Base-by-base conservation (phyloP, 1,140 invertebrate species). In the Parasteatoda tepidariorum region DNA sequence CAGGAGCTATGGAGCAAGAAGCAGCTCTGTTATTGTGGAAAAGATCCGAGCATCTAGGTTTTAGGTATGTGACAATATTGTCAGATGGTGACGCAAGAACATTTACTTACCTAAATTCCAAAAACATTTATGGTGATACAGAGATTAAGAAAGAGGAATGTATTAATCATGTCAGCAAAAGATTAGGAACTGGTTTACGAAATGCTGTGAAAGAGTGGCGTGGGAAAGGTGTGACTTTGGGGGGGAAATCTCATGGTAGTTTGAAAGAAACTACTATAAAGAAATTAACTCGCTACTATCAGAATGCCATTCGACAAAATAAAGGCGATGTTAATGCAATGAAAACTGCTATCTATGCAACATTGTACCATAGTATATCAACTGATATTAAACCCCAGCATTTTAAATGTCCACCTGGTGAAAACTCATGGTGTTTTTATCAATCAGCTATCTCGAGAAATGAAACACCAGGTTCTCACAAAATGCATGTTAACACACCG, bases 291-390 rank as follows among this genome's bases (percentile, higher is more conserved):
- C n/a, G n/a, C n/a, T 71, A 30, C 54, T 71, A 71, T 55, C 38
- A 33, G 18, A 24, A 18, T 15, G 71, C 71, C 3, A 59, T 74
- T 33, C 22, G 26, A 33, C 6, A 59, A 31, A 30, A 74, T n/a
- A 34, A 30, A 6, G 28, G 3, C 15, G 30, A 74, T 34, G 24
- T 18, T 22, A 6, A 57, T 7, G 24, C 28, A 74, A 76, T 76
- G 74, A 76, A 76, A 76, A 57, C 22, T 64, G 74, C 74, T 41
- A 64, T 76, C 24, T 76, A 64, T 64, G 57, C 74, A 22, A 26
- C 31, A 22, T 28, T 74, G 31, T 74, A 18, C 18, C 74, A 76
- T 30, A 41, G 30, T 6, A 41, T 64, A 48, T 41, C 33, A 2
- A 76, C 34, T 26, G 57, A 76, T 18, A 48, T 41, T 24, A 62